These are phyloP conservation scores for Buceros bicornis DNA, from an alignment of 2,797 vertebrate genomes.

Conservation along the genomic window DNA sequence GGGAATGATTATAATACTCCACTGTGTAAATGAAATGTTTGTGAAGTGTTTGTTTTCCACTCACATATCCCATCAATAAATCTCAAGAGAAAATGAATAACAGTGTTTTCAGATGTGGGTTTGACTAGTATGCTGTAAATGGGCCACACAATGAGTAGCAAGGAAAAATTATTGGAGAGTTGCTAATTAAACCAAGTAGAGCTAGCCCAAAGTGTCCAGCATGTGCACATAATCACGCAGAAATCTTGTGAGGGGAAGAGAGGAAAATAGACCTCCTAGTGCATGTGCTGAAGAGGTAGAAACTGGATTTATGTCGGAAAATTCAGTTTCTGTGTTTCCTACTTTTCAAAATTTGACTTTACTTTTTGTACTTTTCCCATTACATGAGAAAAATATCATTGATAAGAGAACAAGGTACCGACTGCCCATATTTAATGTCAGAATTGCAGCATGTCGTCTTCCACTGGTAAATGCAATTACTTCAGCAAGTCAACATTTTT, in stretches of 20 bases:
- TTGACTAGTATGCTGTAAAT: neutral
- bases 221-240: neutral
- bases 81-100: slow-evolving; percentile 12
- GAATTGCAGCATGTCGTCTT: neutral
- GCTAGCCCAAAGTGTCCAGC: neutral
- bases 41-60: slow-evolving; percentile 15
- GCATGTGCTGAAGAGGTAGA: neutral
- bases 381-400: neutral
- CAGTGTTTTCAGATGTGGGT: slow-evolving; percentile 53
- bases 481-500: neutral
- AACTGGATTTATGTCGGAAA: neutral
- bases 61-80: neutral
- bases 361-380: neutral
- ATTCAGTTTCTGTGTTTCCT: neutral
- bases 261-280: neutral
- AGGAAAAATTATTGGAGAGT: neutral
- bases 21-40: slow-evolving; percentile 27
- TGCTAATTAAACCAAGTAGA: slow-evolving; percentile 3
- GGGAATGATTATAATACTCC: neutral
- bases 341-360: neutral
- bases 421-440: neutral
- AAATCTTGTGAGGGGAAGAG: neutral
- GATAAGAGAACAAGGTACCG: neutral
- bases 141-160: slow-evolving; percentile 48
- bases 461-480: neutral